phyloP scores from a whole-genome alignment of 1,140 invertebrate genomes.

The Aphis gossypii region DNA sequence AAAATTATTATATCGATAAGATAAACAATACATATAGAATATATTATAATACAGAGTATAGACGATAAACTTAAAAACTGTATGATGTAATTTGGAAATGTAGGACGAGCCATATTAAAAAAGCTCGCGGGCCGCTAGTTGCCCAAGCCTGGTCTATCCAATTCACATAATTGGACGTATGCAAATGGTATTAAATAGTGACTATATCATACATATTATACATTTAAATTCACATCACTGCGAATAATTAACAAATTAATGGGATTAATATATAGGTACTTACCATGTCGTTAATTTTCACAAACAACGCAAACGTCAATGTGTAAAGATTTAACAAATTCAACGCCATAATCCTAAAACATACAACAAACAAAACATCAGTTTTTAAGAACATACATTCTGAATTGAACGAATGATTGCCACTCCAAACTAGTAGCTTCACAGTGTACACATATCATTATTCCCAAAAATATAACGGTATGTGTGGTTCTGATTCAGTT shows the following conservation, averaged over 20 bases:
- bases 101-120: no score
- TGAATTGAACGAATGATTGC: neutral
- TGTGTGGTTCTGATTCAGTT: neutral
- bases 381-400: neutral
- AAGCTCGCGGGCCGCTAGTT: no score
- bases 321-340: conserved; percentile 96
- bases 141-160: neutral
- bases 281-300: conserved; percentile 86
- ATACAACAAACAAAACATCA: conserved; percentile 59
- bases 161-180: neutral
- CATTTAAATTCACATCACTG: no score
- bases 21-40: no score
- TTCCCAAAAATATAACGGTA: neutral
- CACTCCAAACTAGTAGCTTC: neutral
- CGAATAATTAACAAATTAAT: neutral
- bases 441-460: neutral
- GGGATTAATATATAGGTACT: conserved; percentile 61
- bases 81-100: no score
- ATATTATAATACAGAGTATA: no score
- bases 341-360: conserved; percentile 90
- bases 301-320: conserved; percentile 93
- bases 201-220: neutral
- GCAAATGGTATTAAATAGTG: neutral
- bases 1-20: no score
- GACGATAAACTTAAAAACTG: no score